Evolutionary conservation across 2,113 vertebrate genomes (phyloP), one percentile per base, ranked within the genome.

Genomic region (Balaeniceps rex): DNA sequence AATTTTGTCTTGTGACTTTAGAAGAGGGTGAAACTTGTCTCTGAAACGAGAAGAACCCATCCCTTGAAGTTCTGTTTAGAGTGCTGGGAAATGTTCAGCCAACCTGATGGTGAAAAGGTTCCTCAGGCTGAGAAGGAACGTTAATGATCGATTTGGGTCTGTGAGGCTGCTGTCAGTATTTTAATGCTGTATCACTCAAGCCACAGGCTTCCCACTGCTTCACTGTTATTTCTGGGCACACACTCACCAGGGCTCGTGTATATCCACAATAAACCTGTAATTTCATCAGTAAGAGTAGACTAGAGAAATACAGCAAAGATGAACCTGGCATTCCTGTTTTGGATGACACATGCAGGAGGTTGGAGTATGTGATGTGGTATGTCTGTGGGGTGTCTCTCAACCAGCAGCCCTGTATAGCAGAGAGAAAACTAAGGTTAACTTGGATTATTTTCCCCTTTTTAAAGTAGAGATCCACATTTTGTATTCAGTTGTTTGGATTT

Each of bases 201-300:
- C 42, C 84, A 76, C 77, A 97, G 90, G 89, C 54, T 54, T 95
- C 82, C 54, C 81, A 82, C 93, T 66, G n/a, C n/a, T 96, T 58
- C 44, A 33, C 38, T 18, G 79, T 58, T 86, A 87, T 76, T 95
- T 83, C 85, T 61, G 57, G 75, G 74, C 54, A 82, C 23, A 38
- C 55, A 44, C 42, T 94, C 49, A 54, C 29, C n/a, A 58, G 47
- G 58, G 29, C 54, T 89, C 12, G 28, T 82, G 49, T 31, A 78
- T 18, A 31, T 28, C 68, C 33, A 66, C 65, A 68, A 68, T 29
- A 95, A 94, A 95, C 65, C 84, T 95, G 52, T 94, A 87, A 97
- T 96, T 96, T 91, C 82, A 87, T 86, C 88, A 70, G 66, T 54
- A 75, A 42, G 36, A 76, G 29, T 15, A 38, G 66, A 75, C 44